Evolutionary conservation across 92 coral and sea anemone genomes (phyloP).

Genomic region (Porites divaricata): DNA sequence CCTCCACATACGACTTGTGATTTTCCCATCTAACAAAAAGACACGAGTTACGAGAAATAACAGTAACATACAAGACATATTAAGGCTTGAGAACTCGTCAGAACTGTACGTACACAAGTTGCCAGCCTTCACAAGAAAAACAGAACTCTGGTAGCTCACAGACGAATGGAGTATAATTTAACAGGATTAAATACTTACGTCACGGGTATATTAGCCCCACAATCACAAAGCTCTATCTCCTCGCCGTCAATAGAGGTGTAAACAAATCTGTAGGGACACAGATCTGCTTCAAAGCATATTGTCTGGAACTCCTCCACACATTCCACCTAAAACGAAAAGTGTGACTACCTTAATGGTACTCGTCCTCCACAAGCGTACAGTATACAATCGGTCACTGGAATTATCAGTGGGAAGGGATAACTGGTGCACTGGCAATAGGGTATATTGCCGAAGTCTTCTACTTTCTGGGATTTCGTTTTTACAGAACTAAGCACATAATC

Average conservation of each 20-base stretch:
- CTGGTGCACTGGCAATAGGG: too few species aligned
- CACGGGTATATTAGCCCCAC: constrained; percentile 79
- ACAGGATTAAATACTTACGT: constrained; percentile 67
- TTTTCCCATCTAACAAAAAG: constrained; percentile 86
- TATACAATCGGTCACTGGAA: too few species aligned
- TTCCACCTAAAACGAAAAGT: constrained; percentile 60
- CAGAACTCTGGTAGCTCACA: too few species aligned
- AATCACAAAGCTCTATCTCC: constrained; percentile 85
- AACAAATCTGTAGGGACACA: constrained; percentile 91
- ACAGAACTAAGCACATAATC: too few species aligned
- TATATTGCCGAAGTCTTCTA: too few species aligned
- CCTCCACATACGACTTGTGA: constrained; percentile 82
- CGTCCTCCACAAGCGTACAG: too few species aligned
- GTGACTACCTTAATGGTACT: too few species aligned
- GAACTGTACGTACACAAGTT: too few species aligned
- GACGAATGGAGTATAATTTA: neutral
- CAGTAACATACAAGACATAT: neutral
- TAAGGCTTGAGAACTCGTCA: too few species aligned
- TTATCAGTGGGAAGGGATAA: too few species aligned
- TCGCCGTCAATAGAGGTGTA: constrained; percentile 94
- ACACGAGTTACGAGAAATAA: neutral
- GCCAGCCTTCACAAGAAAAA: too few species aligned
- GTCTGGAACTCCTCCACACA: constrained; percentile 88
- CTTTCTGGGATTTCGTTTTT: too few species aligned
- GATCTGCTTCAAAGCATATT: constrained; percentile 93